Conservation (phyloP, 2,797 vertebrate species). For the Cacajao melanocephalus region DNA sequence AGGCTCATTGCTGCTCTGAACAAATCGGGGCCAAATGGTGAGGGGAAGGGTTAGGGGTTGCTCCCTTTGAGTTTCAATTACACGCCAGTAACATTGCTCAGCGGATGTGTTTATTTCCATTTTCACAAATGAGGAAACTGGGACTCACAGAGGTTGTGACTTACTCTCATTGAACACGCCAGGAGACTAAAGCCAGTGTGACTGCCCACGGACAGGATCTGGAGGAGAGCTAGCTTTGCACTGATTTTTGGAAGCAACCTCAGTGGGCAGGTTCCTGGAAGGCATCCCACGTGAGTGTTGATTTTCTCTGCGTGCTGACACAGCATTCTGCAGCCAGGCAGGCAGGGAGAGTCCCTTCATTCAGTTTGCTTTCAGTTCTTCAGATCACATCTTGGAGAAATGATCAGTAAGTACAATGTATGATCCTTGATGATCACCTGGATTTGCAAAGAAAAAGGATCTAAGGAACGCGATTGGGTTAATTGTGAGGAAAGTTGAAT, state of each 20-base stretch:
- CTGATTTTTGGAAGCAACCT: not conserved
- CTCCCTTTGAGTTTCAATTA: not conserved
- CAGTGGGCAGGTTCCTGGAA: not conserved
- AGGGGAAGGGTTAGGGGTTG: not conserved
- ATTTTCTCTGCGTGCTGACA: rapidly evolving
- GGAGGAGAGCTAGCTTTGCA: rapidly evolving
- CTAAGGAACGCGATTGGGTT: not conserved
- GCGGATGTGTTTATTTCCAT: not conserved
- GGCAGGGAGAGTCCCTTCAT: not conserved
- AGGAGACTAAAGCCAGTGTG: not conserved
- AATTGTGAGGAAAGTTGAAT: not conserved
- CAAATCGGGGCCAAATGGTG: not conserved
- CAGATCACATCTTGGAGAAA: not conserved
- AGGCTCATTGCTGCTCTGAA: not conserved
- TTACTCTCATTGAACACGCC: not conserved
- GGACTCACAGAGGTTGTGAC: rapidly evolving
- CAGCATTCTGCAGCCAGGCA: rapidly evolving
- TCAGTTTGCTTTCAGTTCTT: not conserved
- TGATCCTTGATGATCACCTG: not conserved
- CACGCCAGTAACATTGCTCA: not conserved
- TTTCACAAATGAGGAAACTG: not conserved
- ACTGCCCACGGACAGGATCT: not conserved
- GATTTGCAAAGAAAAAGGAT: not conserved
- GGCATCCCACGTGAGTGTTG: rapidly evolving
- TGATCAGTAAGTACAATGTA: not conserved